phyloP scores from a whole-genome alignment of 2,113 vertebrate genomes.

The Numida meleagris region DNA sequence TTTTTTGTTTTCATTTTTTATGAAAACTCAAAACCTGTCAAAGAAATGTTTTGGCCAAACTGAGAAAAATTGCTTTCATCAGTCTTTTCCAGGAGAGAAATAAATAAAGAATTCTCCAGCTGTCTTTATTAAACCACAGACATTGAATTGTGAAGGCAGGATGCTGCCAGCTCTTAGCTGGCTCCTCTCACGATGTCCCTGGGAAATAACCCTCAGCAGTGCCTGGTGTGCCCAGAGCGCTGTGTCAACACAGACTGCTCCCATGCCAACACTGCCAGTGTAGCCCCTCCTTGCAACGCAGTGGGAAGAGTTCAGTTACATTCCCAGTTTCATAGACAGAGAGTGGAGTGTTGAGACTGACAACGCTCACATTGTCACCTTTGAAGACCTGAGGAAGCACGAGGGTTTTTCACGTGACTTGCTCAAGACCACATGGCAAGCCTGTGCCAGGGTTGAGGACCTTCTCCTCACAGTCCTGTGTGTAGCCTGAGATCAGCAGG shows the following conservation, averaged over 20 bases:
- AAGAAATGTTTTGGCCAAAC: slow-evolving; percentile 1
- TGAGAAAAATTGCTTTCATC: not conserved
- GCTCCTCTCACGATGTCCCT: not conserved
- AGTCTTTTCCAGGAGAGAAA: not conserved
- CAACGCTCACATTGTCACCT: not conserved
- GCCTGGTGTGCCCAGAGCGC: not conserved
- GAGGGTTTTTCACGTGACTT: not conserved
- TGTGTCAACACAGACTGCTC: not conserved
- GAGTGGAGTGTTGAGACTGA: not conserved
- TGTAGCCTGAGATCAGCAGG: not conserved
- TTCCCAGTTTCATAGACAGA: not conserved
- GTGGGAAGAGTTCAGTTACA: not conserved
- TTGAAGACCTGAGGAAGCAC: not conserved
- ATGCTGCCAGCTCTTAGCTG: not conserved
- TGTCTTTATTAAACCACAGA: not conserved
- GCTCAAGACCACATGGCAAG: not conserved
- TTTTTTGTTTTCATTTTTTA: slow-evolving; percentile 8
- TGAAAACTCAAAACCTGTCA: slow-evolving; percentile 32
- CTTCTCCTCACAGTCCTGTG: not conserved
- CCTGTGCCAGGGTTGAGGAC: not conserved
- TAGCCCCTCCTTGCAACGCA: not conserved
- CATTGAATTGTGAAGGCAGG: not conserved
- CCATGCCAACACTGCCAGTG: not conserved
- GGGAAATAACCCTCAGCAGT: not conserved
- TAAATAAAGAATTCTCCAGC: not conserved